These are phyloP conservation scores for Trichacis sp. DNA, from an alignment of 2,888 invertebrate genomes.

Conservation along the genomic window DNA sequence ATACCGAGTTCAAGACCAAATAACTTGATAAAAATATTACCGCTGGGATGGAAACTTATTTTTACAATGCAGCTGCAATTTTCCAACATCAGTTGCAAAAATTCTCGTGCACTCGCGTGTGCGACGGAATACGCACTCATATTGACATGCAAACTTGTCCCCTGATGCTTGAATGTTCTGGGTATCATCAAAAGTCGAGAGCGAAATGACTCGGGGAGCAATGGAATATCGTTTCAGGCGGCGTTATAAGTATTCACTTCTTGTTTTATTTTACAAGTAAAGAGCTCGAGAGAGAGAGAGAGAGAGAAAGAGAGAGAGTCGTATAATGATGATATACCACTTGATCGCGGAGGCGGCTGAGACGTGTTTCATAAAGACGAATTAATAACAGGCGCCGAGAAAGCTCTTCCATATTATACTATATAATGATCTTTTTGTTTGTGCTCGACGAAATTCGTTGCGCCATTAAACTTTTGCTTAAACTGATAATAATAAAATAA, in stretches of 20 bases:
- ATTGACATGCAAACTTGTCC: constrained; percentile 15
- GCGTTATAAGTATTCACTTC: constrained; percentile 31
- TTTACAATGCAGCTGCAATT: no score
- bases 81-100: no score
- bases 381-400: constrained; percentile 30
- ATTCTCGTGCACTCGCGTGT: background rate
- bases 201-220: constrained; percentile 33
- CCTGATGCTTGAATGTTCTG: constrained; percentile 12
- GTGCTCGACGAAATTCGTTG: background rate
- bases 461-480: no score
- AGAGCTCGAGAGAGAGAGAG: constrained; percentile 27
- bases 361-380: constrained; percentile 32
- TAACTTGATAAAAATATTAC: no score
- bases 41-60: no score
- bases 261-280: constrained; percentile 28
- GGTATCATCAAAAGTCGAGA: constrained; percentile 18
- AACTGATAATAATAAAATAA: no score
- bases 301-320: constrained; percentile 12
- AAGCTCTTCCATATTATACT: background rate
- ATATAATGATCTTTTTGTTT: background rate
- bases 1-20: no score
- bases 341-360: constrained; percentile 29
- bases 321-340: constrained; percentile 36
- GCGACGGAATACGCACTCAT: constrained; percentile 1
- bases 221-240: constrained; percentile 27